Evolutionary conservation across 2,797 vertebrate species (phyloP), one percentile per base, ranked within the genome.

Genomic region (Hoplostethus mediterraneus): DNA sequence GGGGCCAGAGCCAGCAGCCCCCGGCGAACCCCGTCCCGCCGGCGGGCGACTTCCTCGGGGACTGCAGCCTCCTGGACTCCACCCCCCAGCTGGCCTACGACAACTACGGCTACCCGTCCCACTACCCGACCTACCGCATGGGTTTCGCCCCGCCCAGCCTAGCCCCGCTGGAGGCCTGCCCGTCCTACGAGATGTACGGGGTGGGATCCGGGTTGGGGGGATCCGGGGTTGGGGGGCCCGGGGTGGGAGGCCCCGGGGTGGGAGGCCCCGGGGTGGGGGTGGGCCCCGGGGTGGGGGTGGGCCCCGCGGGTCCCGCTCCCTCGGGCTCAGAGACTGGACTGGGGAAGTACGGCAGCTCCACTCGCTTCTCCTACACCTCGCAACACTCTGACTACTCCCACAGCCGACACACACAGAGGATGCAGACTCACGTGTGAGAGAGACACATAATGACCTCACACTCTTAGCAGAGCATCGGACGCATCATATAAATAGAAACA

Each of bases 371-470:
- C 55, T 99, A 98, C 93, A 97, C 97, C 73, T 98, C 97, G 7
- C 97, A 98, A 89, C 97, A 98, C 89, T 97, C 97, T 67, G 97
- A 99, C 94, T 98, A 97, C 52, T 96, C 97, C 81, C 96, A 97
- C 92, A 94, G 90, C 84, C 92, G 97, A 31, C 97, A 98, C 94
- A 98, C 97, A 84, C 97, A 99, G 90, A 91, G 97, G 87, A 99
- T 98, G 97, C 97, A 99, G 95, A 99, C 97, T 52, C 97, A 98
- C 5, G 97, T 99, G 85, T 98, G 95, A 96, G 86, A 85, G 54
- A 64, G 64, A 74, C 14, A 62, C 67, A 63, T 13, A 77, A 68
- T 30, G 68, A 70, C 77, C 78, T 84, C 82, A 80, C 81, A 70
- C 81, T 80, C 80, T 82, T 63, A 84, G 82, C 82, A 21, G 82